Evolutionary conservation across 2,888 invertebrate genomes (phyloP).

Genomic region (Volucella bombylans): DNA sequence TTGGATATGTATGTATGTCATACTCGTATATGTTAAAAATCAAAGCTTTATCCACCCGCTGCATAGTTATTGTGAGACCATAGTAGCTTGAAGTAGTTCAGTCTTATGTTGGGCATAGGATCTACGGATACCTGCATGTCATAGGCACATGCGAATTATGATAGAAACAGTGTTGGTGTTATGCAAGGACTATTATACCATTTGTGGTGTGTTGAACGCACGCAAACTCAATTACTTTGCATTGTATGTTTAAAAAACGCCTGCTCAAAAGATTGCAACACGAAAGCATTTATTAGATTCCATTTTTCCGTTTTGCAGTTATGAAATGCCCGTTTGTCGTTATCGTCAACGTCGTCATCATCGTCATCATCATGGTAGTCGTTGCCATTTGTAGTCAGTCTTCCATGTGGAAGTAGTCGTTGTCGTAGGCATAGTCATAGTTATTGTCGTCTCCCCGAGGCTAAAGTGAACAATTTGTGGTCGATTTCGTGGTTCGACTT

Average conservation of each 20-base stretch:
- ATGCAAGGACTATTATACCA: slow-evolving; percentile 73
- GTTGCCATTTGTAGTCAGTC: neutral
- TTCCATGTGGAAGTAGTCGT: neutral
- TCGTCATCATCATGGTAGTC: slow-evolving; percentile 30
- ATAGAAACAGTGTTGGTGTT: slow-evolving; percentile 71
- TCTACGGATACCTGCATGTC: slow-evolving; percentile 19
- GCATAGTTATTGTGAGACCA: neutral
- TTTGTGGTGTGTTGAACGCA: slow-evolving; percentile 73
- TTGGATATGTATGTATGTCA: too few relatives aligned
- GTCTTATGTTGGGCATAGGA: neutral
- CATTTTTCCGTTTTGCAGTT: slow-evolving; percentile 73
- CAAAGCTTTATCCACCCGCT: neutral
- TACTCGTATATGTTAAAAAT: too few relatives aligned
- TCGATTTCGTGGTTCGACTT: slow-evolving; percentile 19
- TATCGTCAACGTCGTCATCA: slow-evolving; percentile 31
- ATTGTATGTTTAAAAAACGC: slow-evolving; percentile 73
- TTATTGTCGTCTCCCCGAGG: slow-evolving; percentile 8
- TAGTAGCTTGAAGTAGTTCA: slow-evolving; percentile 18
- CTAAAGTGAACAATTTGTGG: slow-evolving; percentile 43
- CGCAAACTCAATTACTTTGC: slow-evolving; percentile 74
- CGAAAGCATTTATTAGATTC: slow-evolving; percentile 72
- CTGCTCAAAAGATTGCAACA: slow-evolving; percentile 70
- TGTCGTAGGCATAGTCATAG: neutral
- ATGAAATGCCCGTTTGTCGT: slow-evolving; percentile 70
- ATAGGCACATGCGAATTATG: slow-evolving; percentile 62